Evolutionary conservation across 2,888 invertebrate genomes (phyloP), one percentile per base, ranked within the genome.

Genomic region (Muscina levida): DNA sequence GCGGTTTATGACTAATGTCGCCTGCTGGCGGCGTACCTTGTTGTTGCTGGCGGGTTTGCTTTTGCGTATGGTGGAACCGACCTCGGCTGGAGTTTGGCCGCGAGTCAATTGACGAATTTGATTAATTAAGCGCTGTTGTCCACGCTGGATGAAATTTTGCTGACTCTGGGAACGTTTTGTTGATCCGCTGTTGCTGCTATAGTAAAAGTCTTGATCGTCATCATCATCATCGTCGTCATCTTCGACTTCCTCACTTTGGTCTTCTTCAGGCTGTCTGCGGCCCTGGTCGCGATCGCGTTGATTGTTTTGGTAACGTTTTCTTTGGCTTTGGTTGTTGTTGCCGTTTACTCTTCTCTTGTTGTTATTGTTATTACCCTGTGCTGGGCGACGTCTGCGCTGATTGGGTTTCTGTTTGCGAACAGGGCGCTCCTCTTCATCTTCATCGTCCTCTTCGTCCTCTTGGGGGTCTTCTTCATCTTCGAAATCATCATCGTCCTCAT

Each of bases 101-200:
- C 85, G 84, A 2, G 87, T 87, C 46, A 88, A 84, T n/a, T 87
- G 83, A 17, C 85, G 84, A 19, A 88, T 84, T 82, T 88, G 88
- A 15, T 87, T 86, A 53, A 88, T 82, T 31, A 88, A 72, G 31
- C 71, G 86, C 73, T 88, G 87, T 39, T 88, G 88, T 8, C 87
- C 84, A 5, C 82, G 86, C 57, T 86, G 87, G 3, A 88, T 85
- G 65, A 87, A 86, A 15, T 84, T 57, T 48, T 85, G 85, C 11
- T 79, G 80, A 10, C 53, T 83, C 39, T 83, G 79, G 0, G 82
- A 84, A 62, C 82, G 82, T 56, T 83, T 83, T 10, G 76, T 81
- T 2, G 73, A 74, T 0, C 65, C 65, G 0, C 67, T 76, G 8
- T 53, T 42, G 3, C 51, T 57, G 1, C 37, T 77, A 24, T 77